Evolutionary conservation across 2,113 vertebrate species (phyloP), one percentile per base, ranked within the genome.

Genomic region (Limanda limanda): DNA sequence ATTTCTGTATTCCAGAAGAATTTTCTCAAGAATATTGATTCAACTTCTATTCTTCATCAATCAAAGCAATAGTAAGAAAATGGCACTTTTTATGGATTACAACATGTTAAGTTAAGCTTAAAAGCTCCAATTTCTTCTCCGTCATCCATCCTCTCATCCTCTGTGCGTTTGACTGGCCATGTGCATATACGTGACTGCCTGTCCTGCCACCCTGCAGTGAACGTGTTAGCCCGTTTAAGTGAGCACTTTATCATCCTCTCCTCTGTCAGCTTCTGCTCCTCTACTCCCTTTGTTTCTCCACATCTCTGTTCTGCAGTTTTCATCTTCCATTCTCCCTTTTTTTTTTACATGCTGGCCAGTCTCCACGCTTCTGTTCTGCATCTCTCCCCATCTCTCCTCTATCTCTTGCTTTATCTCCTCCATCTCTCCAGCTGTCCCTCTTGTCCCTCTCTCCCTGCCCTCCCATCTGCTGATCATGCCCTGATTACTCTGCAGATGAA

Each of bases 401-500:
- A 60, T 72, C 74, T 74, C 77, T 76, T 54, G 71, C 77, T 72
- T 90, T 86, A 88, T 91, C 87, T 85, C 79, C 83, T 76, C 76
- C 75, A 88, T 93, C 78, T 83, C 85, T 81, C 83, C 87, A 88
- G 79, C 83, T 88, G 87, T 86, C 88, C 82, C 79, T 74, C 52
- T 82, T 23, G 62, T 80, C 83, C 84, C 40, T 86, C 69, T 82
- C 59, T 74, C 72, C 86, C 89, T 89, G 83, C 84, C 85, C 87
- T 87, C 79, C 92, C 92, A 90, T 94, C 89, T 94, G 90, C 86
- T 89, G 88, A 92, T 88, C 77, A 80, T 86, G 84, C 72, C 87
- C 81, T 80, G 83, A 89, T 90, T 86, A 81, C 83, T 86, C 67
- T 83, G 75, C 83, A 83, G 75, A 82, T 78, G 77, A 59, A 86